Evolutionary conservation across 92 coral and sea anemone species (phyloP).

Genomic region (Palythoa caribaeorum): DNA sequence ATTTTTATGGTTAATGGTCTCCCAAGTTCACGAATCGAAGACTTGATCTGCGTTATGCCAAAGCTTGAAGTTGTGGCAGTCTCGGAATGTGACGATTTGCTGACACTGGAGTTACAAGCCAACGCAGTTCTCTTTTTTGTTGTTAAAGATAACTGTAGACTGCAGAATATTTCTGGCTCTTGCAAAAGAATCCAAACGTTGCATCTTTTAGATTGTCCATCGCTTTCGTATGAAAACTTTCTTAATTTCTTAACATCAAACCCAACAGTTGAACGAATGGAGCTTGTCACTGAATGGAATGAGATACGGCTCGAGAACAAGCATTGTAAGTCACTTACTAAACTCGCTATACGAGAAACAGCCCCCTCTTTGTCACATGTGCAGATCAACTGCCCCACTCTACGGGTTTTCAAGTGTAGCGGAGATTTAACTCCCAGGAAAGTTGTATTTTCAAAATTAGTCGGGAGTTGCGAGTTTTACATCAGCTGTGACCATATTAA

Average conservation of each 20-base stretch:
- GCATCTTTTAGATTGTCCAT: constrained; percentile 71
- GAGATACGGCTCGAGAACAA: constrained; percentile 60
- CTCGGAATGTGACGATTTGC: constrained; percentile 69
- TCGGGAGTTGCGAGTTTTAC: constrained; percentile 60
- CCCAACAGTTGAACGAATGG: constrained; percentile 67
- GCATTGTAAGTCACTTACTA: constrained; percentile 63
- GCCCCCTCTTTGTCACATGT: constrained; percentile 55
- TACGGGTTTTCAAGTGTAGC: constrained; percentile 73
- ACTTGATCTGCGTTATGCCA: constrained; percentile 68
- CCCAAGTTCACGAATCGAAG: constrained; percentile 69
- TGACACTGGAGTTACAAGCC: constrained; percentile 66
- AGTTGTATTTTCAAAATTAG: constrained; percentile 4
- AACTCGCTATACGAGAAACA: constrained; percentile 72
- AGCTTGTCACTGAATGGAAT: constrained; percentile 69
- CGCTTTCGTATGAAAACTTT: constrained; percentile 49
- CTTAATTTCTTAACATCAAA: constrained; percentile 57
- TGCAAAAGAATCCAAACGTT: constrained; percentile 69
- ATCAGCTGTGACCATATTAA: constrained; percentile 57
- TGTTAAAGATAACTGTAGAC: constrained; percentile 62
- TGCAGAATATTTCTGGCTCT: constrained; percentile 54
- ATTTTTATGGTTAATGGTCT: constrained; percentile 76
- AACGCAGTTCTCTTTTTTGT: constrained; percentile 61
- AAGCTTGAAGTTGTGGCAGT: constrained; percentile 73
- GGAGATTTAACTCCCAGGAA: constrained; percentile 70
- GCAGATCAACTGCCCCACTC: constrained; percentile 74